phyloP scores from a whole-genome alignment of 2,888 invertebrate genomes.

The Nemapogon koenigi region DNA sequence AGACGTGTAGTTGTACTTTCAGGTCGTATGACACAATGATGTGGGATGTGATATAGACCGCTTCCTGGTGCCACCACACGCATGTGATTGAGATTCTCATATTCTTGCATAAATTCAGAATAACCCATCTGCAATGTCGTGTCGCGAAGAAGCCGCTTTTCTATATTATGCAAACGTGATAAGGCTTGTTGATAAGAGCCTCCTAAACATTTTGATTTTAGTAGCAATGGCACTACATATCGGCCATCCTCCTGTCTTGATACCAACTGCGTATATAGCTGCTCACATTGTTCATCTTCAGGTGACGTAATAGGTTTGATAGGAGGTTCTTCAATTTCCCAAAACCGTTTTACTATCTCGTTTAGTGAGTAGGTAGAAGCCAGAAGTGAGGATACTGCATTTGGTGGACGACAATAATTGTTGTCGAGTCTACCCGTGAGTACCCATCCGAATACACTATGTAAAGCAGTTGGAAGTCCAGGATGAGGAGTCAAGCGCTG shows the following conservation, averaged over 20 bases:
- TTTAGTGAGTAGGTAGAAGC: slow-evolving; percentile 3
- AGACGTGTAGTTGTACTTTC: slow-evolving; percentile 8
- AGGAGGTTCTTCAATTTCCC: slow-evolving; percentile 13
- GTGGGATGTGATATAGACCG: slow-evolving; percentile 6
- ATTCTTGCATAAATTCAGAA: slow-evolving; percentile 9
- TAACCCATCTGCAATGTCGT: slow-evolving; percentile 6
- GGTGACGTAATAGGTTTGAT: neutral
- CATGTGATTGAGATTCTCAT: slow-evolving; percentile 12
- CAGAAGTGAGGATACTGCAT: neutral
- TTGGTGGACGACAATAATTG: neutral
- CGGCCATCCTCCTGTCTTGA: slow-evolving; percentile 7
- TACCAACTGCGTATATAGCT: slow-evolving; percentile 2
- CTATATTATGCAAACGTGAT: slow-evolving; percentile 2
- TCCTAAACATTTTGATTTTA: slow-evolving; percentile 7
- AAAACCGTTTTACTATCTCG: too few species aligned
- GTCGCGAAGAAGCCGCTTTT: neutral
- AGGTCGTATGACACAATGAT: slow-evolving; percentile 11
- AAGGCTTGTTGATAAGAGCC: neutral
- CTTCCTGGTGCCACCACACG: neutral
- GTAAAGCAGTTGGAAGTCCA: slow-evolving; percentile 8
- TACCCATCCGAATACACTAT: slow-evolving; percentile 11
- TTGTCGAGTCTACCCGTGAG: slow-evolving; percentile 6
- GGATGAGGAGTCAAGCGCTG: slow-evolving; percentile 1
- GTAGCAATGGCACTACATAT: slow-evolving; percentile 11
- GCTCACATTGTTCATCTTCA: slow-evolving; percentile 9